Conservation (phyloP, 2,888 invertebrate genomes). For the Melieria picta region DNA sequence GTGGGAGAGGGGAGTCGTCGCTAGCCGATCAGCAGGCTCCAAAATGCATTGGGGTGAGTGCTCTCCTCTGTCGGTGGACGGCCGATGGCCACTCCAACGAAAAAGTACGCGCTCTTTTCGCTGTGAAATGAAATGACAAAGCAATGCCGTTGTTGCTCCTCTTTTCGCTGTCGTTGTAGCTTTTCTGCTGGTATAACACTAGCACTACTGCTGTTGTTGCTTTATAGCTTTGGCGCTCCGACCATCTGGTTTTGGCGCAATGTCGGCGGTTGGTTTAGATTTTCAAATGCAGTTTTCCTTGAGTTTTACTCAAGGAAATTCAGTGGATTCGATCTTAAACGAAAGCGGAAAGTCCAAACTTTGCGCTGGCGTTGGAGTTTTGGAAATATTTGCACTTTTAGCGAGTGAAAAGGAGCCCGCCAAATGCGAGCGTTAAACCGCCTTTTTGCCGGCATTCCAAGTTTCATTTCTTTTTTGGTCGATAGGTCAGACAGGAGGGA, state of each 20-base stretch:
- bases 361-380: slow-evolving; percentile 44
- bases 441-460: background rate
- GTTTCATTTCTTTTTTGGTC: background rate
- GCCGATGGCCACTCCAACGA: no score
- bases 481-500: no score
- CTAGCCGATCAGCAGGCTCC: slow-evolving; percentile 8
- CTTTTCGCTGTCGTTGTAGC: slow-evolving; percentile 30
- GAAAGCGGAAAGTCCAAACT: slow-evolving; percentile 24
- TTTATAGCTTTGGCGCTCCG: slow-evolving; percentile 44
- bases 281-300: slow-evolving; percentile 38
- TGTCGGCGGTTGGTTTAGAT: slow-evolving; percentile 30
- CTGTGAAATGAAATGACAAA: no score
- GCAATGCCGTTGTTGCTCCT: no score
- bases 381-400: slow-evolving; percentile 23
- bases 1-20: background rate
- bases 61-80: no score
- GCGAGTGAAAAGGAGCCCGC: slow-evolving; percentile 5
- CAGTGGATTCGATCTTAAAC: slow-evolving; percentile 24
- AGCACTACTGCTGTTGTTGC: slow-evolving; percentile 23
- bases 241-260: slow-evolving; percentile 50
- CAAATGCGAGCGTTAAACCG: background rate
- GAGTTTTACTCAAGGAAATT: slow-evolving; percentile 23
- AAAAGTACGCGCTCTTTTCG: no score
- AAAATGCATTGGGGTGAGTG: slow-evolving; percentile 21
- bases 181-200: slow-evolving; percentile 27